Percentiles rank a stretch among this genome's conserved stretches.
phyloP scores from a whole-genome alignment of 2,888 invertebrate species.

The Atethmia centrago region DNA sequence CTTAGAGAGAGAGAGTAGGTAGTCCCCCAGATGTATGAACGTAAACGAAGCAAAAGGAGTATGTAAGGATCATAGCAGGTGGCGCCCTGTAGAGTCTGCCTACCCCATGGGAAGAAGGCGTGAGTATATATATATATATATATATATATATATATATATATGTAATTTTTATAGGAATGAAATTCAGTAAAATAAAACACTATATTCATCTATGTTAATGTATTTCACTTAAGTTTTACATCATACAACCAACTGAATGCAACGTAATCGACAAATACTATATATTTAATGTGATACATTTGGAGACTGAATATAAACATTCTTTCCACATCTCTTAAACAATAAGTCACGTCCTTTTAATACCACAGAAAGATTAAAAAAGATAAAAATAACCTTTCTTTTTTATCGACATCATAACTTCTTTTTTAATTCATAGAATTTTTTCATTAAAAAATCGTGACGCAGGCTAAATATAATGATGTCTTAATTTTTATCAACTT shows the following conservation, averaged over 20 bases:
- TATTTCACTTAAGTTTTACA: constrained; percentile 76
- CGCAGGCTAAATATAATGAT: not conserved
- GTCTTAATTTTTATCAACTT: not conserved
- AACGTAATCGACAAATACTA: constrained; percentile 43
- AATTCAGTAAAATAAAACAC: constrained; percentile 55
- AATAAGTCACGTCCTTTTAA: constrained; percentile 20
- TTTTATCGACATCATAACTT: not conserved
- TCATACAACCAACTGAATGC: constrained; percentile 62
- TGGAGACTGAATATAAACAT: constrained; percentile 16
- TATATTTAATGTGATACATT: constrained; percentile 49
- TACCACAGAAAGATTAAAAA: constrained; percentile 8
- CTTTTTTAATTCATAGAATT: not conserved
- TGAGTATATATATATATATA: not conserved
- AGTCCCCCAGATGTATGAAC: too few relatives aligned
- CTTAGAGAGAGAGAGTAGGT: too few relatives aligned
- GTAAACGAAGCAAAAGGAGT: too few relatives aligned
- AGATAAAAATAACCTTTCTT: not conserved
- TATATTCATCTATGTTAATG: constrained; percentile 73
- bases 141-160: too few relatives aligned
- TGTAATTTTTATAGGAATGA: too few relatives aligned
- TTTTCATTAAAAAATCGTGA: constrained; percentile 12
- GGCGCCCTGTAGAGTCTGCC: not conserved
- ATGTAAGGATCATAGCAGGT: not conserved
- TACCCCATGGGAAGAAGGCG: not conserved
- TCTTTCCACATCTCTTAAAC: constrained; percentile 13